Percentiles rank a stretch among this genome's conserved stretches.
Conservation (phyloP, 2,888 invertebrate genomes). For the Drosophila antonietae region DNA sequence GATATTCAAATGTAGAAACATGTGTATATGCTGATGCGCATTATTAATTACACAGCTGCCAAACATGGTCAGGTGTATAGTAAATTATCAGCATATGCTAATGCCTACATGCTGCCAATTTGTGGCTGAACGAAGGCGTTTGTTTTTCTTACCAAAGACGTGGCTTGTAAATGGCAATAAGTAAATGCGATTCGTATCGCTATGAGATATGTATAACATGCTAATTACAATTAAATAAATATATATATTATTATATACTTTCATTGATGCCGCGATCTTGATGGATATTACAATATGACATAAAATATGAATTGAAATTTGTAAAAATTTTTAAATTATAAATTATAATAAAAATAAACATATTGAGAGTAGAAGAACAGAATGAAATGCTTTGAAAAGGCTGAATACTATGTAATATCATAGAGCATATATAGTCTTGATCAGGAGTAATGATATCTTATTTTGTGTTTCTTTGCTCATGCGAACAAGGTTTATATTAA, state of each 20-base stretch:
- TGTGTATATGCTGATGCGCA: slow-evolving; percentile 27
- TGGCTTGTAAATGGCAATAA: slow-evolving; percentile 5
- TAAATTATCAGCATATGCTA: slow-evolving; percentile 21
- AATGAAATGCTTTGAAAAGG: background rate
- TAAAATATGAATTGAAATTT: background rate
- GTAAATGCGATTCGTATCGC: background rate
- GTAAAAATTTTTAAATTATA: background rate
- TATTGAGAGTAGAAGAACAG: background rate
- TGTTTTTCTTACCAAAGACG: slow-evolving; percentile 25
- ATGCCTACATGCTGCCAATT: slow-evolving; percentile 23
- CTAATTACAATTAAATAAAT: slow-evolving; percentile 7
- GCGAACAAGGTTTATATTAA: too few species aligned
- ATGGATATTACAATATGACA: background rate
- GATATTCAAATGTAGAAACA: background rate
- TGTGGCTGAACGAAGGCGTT: slow-evolving; percentile 48
- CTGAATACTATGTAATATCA: background rate
- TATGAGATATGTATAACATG: background rate
- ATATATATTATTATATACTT: background rate
- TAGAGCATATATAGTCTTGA: background rate
- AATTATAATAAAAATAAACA: background rate
- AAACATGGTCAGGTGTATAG: slow-evolving; percentile 42
- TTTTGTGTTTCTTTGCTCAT: too few species aligned
- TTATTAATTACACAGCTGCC: slow-evolving; percentile 42
- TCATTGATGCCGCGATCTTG: background rate
- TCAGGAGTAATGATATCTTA: too few species aligned